Conservation (phyloP, 2,797 vertebrate species). For the Muraenolepis orangiensis region DNA sequence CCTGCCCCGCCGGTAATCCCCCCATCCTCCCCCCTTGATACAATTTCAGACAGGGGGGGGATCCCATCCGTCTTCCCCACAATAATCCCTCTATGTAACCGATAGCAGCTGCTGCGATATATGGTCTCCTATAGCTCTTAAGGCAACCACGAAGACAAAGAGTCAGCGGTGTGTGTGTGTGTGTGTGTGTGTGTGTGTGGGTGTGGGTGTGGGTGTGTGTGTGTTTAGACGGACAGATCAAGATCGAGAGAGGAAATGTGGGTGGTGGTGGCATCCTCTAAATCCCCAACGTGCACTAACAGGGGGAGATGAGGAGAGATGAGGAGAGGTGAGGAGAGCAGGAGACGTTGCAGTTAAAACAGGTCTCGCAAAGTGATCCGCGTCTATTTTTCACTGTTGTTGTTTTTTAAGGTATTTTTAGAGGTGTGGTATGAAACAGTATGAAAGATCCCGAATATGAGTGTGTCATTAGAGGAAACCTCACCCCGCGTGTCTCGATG, state of each 20-base stretch:
- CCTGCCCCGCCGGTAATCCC: constrained; percentile 35
- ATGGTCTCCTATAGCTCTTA: constrained; percentile 52
- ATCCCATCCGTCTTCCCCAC: constrained; percentile 48
- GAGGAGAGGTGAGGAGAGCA: constrained; percentile 38
- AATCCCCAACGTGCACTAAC: constrained; percentile 18
- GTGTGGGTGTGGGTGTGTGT: constrained; percentile 20
- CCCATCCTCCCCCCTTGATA: too few species aligned
- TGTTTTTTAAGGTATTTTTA: neutral
- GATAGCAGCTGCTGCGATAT: constrained; percentile 50
- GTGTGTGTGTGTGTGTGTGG: constrained; percentile 16
- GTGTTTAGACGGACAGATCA: neutral
- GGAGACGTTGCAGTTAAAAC: constrained; percentile 16
- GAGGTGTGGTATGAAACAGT: neutral
- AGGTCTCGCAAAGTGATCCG: constrained; percentile 15
- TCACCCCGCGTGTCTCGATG: neutral
- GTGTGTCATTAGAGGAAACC: constrained; percentile 10
- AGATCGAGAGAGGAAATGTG: neutral
- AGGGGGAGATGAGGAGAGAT: too few species aligned
- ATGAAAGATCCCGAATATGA: constrained; percentile 12
- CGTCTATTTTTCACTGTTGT: constrained; percentile 32
- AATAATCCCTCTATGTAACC: constrained; percentile 59
- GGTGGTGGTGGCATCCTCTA: constrained; percentile 10
- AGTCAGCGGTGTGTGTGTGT: constrained; percentile 1
- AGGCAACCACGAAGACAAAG: constrained; percentile 42
- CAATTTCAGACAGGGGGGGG: constrained; percentile 33